Percentiles rank a stretch among this genome's conserved stretches.
Evolutionary conservation across 2,888 invertebrate genomes (phyloP).

Genomic region (Aethes cnicana): DNA sequence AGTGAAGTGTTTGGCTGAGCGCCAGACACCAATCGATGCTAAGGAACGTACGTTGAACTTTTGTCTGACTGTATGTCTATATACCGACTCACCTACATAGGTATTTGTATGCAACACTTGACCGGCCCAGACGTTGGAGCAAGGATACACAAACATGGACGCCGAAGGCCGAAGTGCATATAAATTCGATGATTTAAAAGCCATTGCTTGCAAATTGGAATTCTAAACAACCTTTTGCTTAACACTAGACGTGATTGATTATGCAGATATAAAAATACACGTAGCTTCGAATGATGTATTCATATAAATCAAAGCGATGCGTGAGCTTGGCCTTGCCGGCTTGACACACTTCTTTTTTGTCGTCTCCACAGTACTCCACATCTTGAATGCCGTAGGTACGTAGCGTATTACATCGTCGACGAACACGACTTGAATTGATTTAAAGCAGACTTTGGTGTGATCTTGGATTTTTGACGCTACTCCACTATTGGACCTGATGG

Average conservation of each 20-base stretch:
- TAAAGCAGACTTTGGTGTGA: too few species aligned
- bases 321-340: slow-evolving; percentile 24
- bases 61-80: slow-evolving; percentile 50
- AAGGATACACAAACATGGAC: slow-evolving; percentile 14
- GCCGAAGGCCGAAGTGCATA: slow-evolving; percentile 22
- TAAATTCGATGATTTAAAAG: neutral
- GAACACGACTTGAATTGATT: too few species aligned
- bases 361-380: slow-evolving; percentile 14
- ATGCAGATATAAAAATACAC: neutral
- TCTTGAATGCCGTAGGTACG: slow-evolving; percentile 7
- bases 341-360: slow-evolving; percentile 31
- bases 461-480: too few species aligned
- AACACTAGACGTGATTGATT: neutral
- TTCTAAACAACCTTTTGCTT: too few species aligned
- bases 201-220: too few species aligned
- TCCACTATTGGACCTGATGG: too few species aligned
- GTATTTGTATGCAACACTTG: slow-evolving; percentile 43
- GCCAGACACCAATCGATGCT: slow-evolving; percentile 71
- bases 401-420: slow-evolving; percentile 1
- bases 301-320: neutral
- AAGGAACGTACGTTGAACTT: slow-evolving; percentile 68
- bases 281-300: too few species aligned
- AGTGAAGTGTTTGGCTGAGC: slow-evolving; percentile 69
- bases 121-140: slow-evolving; percentile 26
- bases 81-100: slow-evolving; percentile 43